phyloP scores from a whole-genome alignment of 2,888 invertebrate genomes.

The Atethmia centrago region DNA sequence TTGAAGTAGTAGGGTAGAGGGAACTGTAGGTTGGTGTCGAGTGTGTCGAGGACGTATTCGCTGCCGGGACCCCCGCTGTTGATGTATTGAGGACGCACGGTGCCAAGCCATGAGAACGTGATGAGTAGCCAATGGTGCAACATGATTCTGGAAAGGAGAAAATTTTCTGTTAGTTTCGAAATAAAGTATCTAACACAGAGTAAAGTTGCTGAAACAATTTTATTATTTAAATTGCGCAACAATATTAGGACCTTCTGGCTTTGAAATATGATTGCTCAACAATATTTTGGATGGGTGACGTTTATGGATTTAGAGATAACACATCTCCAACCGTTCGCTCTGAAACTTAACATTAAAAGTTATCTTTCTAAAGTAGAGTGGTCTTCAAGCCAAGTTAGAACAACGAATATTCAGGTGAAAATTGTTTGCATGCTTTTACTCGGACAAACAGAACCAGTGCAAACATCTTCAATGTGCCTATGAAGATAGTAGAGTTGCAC shows the following conservation, averaged over 20 bases:
- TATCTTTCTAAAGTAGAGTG: slow-evolving; percentile 17
- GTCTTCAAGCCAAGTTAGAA: not conserved
- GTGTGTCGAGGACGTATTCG: slow-evolving; percentile 72
- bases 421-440: slow-evolving; percentile 41
- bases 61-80: slow-evolving; percentile 73
- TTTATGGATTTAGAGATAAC: not conserved
- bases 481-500: not conserved
- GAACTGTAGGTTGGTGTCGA: slow-evolving; percentile 71
- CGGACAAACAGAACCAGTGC: slow-evolving; percentile 24
- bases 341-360: not conserved
- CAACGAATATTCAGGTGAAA: slow-evolving; percentile 11
- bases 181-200: not conserved
- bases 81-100: slow-evolving; percentile 84
- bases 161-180: slow-evolving; percentile 18
- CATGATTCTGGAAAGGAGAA: slow-evolving; percentile 82
- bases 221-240: not conserved
- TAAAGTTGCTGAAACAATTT: not conserved
- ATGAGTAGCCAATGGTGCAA: slow-evolving; percentile 83
- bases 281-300: slow-evolving; percentile 12
- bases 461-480: not conserved
- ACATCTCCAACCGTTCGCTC: not conserved
- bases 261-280: not conserved
- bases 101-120: slow-evolving; percentile 81
- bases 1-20: slow-evolving; percentile 77
- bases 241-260: too few relatives aligned